These are phyloP conservation scores for Nebria salina DNA, from an alignment of 2,888 invertebrate genomes.

Conservation along the genomic window DNA sequence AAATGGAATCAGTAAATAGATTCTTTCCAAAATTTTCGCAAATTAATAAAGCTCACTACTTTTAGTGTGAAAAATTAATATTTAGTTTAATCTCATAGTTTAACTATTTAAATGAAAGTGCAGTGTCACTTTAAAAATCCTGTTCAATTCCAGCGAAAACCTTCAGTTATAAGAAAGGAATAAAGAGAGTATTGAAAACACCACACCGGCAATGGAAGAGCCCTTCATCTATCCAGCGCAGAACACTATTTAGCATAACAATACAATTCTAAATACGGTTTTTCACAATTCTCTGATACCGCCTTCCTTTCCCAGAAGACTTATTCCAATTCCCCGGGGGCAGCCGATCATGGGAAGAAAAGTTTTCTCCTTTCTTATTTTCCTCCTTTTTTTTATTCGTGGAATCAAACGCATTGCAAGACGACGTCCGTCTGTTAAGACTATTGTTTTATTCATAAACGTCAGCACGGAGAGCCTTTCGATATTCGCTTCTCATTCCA, in stretches of 20 bases:
- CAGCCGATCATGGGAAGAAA: slow-evolving; percentile 41
- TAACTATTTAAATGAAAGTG: not conserved
- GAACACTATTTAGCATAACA: slow-evolving; percentile 47
- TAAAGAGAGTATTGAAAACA: slow-evolving; percentile 34
- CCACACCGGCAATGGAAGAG: not conserved
- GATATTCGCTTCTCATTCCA: slow-evolving; percentile 53
- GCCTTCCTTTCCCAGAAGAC: slow-evolving; percentile 47
- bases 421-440: slow-evolving; percentile 59
- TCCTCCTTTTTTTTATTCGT: slow-evolving; percentile 53
- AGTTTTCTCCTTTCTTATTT: slow-evolving; percentile 27
- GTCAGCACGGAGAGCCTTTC: slow-evolving; percentile 54
- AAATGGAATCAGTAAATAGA: too few relatives aligned
- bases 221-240: slow-evolving; percentile 12
- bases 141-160: slow-evolving; percentile 18
- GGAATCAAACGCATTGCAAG: slow-evolving; percentile 56
- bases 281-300: slow-evolving; percentile 47
- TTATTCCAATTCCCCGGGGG: slow-evolving; percentile 47
- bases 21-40: too few relatives aligned
- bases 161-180: slow-evolving; percentile 18
- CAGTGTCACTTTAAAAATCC: slow-evolving; percentile 21
- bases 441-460: slow-evolving; percentile 65
- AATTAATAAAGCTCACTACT: too few relatives aligned
- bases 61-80: not conserved
- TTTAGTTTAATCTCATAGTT: not conserved
- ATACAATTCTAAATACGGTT: slow-evolving; percentile 49